Base-by-base conservation (phyloP, 2,113 vertebrate species). In the Dipodomys merriami region DNA sequence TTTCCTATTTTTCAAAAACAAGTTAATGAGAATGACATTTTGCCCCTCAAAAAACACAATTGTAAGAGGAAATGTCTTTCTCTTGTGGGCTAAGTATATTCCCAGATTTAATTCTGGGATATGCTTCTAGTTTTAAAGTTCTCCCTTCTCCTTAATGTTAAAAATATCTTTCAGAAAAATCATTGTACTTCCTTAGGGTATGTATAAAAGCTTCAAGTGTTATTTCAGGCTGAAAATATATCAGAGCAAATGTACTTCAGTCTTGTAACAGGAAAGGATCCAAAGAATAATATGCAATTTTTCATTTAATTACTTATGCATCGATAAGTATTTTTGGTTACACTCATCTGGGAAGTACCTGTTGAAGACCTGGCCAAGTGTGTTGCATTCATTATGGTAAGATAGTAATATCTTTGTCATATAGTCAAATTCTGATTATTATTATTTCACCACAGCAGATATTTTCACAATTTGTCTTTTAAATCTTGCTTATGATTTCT, bases 181-280 rank as follows among this genome's bases (percentile, higher is more conserved):
- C 16, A 30, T 35, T 20, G 9, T 27, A 23, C 13, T 80, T 46
- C 83, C 3, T 67, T 62, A 76, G 23, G 33, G 0, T 7, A 46
- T 85, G 76, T 81, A 35, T 93, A 62, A 93, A 90, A 88, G n/a
- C 4, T 77, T 20, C 30, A 20, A 15, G 3, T 27, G 72, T 86
- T 91, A 84, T 64, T 84, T 85, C 23, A 74, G 35, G 3, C 2
- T 95, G 27, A 57, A 93, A 77, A 85, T 80, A 46, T 39, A 68
- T 73, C 76, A 91, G 11, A 67, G 18, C 7, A 60, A 78, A 72
- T 92, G 1, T 86, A 91, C 29, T n/a, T 65, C 49, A 49, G 49
- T 49, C 49, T 49, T 49, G 49, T 49, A 49, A 49, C 49, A 49
- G 8, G 9, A 49, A 49, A 49, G 10, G 49, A 49, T 49, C 49